These are phyloP conservation scores for Nineta flava DNA, from an alignment of 2,888 invertebrate genomes.

Conservation along the genomic window DNA sequence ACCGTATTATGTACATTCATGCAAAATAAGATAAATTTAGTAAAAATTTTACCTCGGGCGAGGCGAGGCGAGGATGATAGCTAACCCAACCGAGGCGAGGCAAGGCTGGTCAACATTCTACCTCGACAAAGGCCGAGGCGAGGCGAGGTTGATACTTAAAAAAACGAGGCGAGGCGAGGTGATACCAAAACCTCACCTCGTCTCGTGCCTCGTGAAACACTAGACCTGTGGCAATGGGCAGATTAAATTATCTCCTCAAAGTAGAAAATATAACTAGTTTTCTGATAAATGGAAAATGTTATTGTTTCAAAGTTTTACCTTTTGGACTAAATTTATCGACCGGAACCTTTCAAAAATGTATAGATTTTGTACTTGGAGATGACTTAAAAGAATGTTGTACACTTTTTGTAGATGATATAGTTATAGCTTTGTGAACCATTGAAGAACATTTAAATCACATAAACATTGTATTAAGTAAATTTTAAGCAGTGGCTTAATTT, in stretches of 20 bases:
- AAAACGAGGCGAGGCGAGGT: no score
- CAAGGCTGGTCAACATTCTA: no score
- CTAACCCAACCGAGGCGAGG: no score
- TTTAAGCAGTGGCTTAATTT: background rate
- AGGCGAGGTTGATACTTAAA: no score
- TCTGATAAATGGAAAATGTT: slow-evolving; percentile 3
- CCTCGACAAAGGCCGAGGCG: no score
- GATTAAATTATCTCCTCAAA: background rate
- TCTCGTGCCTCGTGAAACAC: no score
- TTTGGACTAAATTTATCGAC: slow-evolving; percentile 7
- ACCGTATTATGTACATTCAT: no score
- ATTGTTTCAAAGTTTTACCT: slow-evolving; percentile 6
- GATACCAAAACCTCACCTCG: no score
- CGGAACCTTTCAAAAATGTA: background rate
- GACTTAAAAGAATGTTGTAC: background rate
- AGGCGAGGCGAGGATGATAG: no score
- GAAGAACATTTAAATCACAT: slow-evolving; percentile 2
- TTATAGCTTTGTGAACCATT: background rate
- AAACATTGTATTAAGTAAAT: background rate
- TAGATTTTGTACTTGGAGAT: background rate
- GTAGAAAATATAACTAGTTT: slow-evolving; percentile 6
- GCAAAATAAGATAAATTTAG: no score
- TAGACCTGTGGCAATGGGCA: slow-evolving; percentile 8
- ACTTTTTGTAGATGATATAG: slow-evolving; percentile 2
- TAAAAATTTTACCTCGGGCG: no score